Conservation (phyloP, 2,113 vertebrate genomes). For the Eonycteris spelaea region DNA sequence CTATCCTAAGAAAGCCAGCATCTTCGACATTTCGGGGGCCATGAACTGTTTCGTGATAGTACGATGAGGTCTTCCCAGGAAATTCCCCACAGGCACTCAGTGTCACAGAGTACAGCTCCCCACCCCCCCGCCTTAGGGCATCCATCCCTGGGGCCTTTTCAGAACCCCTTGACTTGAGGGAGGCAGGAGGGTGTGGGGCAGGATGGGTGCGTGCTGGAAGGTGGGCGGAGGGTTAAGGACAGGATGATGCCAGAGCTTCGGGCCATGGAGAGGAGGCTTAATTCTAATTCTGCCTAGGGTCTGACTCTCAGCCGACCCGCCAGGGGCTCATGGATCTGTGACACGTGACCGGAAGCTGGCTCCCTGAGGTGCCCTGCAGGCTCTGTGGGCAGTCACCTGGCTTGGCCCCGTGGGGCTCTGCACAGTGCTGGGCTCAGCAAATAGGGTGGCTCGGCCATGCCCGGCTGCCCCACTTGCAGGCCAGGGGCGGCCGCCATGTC, state of each 20-base stretch:
- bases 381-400: not conserved
- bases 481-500: not conserved
- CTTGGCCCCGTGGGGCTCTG: not conserved
- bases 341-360: not conserved
- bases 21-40: not conserved
- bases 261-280: not conserved
- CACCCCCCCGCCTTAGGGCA: not conserved
- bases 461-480: not conserved
- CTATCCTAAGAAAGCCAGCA: not conserved
- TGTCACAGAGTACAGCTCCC: not conserved
- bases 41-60: not conserved
- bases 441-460: not conserved
- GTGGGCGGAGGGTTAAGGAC: not conserved
- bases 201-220: rapidly evolving
- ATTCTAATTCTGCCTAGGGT: not conserved
- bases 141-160: not conserved
- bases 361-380: not conserved
- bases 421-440: not conserved
- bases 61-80: not conserved
- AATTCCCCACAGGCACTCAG: too few species aligned
- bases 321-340: not conserved
- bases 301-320: not conserved
- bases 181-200: not conserved
- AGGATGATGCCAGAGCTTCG: not conserved
- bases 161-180: not conserved